Percentiles rank a stretch among this genome's conserved stretches.
Conservation (phyloP, 2,113 vertebrate genomes). For the Neomonachus schauinslandi region DNA sequence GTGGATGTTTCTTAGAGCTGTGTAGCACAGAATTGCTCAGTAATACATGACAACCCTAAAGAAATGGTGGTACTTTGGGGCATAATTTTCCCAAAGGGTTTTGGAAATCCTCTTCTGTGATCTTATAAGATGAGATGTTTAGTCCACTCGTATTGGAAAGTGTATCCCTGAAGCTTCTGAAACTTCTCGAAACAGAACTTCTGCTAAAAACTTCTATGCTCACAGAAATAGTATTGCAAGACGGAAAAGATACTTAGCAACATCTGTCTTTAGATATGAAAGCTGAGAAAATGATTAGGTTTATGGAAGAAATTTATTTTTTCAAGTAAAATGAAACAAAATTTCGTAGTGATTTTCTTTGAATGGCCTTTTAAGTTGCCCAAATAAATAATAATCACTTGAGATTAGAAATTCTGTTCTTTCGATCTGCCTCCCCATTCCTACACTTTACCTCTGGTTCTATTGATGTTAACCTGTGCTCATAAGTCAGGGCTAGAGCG, state of each 20-base stretch:
- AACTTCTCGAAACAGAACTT: conserved; percentile 26
- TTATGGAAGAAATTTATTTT: background rate
- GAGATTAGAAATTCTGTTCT: background rate
- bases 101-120: background rate
- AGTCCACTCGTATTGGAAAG: background rate
- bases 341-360: background rate
- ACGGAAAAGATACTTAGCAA: background rate
- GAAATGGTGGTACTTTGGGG: background rate
- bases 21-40: background rate
- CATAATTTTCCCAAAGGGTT: background rate
- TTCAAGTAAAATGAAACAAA: conserved; percentile 24
- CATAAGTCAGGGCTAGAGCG: background rate
- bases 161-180: background rate
- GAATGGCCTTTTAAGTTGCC: background rate
- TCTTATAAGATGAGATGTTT: background rate
- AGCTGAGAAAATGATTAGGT: conserved; percentile 8
- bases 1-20: background rate
- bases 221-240: background rate
- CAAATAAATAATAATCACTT: background rate
- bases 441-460: background rate
- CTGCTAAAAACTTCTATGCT: background rate
- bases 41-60: background rate
- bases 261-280: conserved; percentile 53
- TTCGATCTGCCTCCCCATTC: background rate
- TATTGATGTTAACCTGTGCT: background rate